phyloP scores from a whole-genome alignment of 2,797 vertebrate genomes.

The Cryptoprocta ferox region DNA sequence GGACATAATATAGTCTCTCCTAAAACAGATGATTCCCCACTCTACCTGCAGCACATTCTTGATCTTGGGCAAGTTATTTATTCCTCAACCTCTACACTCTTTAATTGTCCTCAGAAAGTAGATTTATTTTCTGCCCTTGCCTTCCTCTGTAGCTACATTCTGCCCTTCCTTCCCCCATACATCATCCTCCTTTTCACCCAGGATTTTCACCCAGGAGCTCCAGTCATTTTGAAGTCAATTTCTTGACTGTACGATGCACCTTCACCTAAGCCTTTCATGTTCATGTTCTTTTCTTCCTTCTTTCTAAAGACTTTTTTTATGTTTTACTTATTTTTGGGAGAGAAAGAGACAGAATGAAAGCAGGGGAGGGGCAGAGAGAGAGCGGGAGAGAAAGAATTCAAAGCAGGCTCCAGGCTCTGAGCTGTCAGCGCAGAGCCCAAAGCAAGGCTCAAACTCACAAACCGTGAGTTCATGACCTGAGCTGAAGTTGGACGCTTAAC shows the following conservation, averaged over 20 bases:
- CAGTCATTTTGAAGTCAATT: not conserved
- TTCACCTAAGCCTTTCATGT: not conserved
- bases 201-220: not conserved
- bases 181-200: not conserved
- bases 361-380: too few relatives aligned
- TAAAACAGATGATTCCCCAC: not conserved
- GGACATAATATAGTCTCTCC: not conserved
- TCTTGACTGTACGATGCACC: not conserved
- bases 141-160: not conserved
- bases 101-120: not conserved
- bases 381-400: too few relatives aligned
- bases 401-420: too few relatives aligned
- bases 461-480: too few relatives aligned
- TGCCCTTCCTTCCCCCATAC: not conserved
- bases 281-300: not conserved
- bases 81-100: not conserved
- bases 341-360: too few relatives aligned
- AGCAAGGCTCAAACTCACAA: too few relatives aligned
- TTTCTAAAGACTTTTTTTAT: not conserved
- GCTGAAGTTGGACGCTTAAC: too few relatives aligned
- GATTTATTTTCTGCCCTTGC: not conserved
- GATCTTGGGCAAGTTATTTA: not conserved
- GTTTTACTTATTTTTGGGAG: too few relatives aligned
- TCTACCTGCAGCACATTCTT: not conserved
- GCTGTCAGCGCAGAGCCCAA: too few relatives aligned